phyloP scores from a whole-genome alignment of 2,797 vertebrate species.

The Neoniphon sammara region DNA sequence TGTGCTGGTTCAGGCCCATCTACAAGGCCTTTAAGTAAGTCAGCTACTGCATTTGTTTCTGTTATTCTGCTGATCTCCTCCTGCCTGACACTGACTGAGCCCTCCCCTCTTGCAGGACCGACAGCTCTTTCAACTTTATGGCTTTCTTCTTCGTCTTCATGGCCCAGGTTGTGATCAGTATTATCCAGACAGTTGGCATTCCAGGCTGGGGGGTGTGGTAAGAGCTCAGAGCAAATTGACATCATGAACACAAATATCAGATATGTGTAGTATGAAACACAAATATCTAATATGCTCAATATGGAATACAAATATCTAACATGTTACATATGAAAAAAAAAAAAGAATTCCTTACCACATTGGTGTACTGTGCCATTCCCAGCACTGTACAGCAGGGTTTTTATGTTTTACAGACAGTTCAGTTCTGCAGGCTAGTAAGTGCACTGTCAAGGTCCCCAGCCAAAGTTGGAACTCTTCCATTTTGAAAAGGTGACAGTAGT shows the following conservation, averaged over 20 bases:
- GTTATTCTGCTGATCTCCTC: constrained; percentile 5
- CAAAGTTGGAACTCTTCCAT: not conserved
- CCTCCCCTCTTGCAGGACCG: constrained; percentile 82
- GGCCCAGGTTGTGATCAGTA: constrained; percentile 89
- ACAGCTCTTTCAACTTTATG: constrained; percentile 99
- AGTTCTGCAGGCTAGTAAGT: too few relatives aligned
- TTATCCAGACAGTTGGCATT: constrained; percentile 92
- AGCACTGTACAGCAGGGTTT: too few relatives aligned
- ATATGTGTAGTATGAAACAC: not conserved
- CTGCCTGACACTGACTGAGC: not conserved
- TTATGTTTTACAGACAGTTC: too few relatives aligned
- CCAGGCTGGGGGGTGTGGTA: constrained; percentile 95
- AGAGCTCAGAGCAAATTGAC: constrained; percentile 63
- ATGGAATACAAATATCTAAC: not conserved
- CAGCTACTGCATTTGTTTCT: not conserved
- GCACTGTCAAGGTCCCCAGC: too few relatives aligned
- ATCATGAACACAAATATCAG: not conserved
- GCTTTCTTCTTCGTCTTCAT: constrained; percentile 97
- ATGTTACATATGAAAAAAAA: too few relatives aligned
- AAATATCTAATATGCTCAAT: not conserved
- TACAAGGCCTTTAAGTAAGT: constrained; percentile 98
- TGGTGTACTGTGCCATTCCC: too few relatives aligned
- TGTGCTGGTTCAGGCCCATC: constrained; percentile 96
- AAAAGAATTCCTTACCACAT: too few relatives aligned
- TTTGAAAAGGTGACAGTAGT: not conserved